These are phyloP conservation scores for Myanophis thanlyinensis DNA, from an alignment of 2,113 vertebrate genomes.

Conservation along the genomic window DNA sequence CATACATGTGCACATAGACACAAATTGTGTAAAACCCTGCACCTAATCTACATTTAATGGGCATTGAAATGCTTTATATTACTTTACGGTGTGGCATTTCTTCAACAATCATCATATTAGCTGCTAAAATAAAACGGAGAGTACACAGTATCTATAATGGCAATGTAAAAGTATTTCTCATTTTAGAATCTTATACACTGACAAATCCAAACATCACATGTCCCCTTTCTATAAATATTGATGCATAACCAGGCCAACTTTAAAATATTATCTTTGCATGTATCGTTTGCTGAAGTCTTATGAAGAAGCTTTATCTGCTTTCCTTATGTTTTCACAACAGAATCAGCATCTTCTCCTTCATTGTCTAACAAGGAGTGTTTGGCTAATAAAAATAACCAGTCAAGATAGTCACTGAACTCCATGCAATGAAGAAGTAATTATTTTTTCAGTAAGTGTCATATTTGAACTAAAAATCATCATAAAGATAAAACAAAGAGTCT, in stretches of 20 bases:
- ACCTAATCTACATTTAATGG: not conserved
- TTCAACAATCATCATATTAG: not conserved
- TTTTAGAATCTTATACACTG: not conserved
- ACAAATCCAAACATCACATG: not conserved
- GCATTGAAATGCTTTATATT: not conserved
- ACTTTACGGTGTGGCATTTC: not conserved
- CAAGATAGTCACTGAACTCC: not conserved
- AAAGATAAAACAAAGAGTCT: not conserved
- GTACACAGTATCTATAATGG: not conserved
- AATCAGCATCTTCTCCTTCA: not conserved
- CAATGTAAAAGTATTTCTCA: not conserved
- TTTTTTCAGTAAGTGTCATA: not conserved
- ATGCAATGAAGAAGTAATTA: not conserved
- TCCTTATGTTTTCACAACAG: not conserved
- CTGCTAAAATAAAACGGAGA: not conserved
- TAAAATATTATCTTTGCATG: not conserved
- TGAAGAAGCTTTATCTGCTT: not conserved
- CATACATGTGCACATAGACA: not conserved
- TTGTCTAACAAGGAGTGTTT: not conserved
- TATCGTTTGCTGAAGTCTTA: conserved; percentile 4
- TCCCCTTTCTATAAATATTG: not conserved
- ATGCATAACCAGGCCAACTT: not conserved
- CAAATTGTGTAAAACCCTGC: not conserved
- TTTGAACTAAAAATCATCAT: not conserved
- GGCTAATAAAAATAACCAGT: not conserved